Evolutionary conservation across 2,888 invertebrate species (phyloP).

Genomic region (Busseola fusca): DNA sequence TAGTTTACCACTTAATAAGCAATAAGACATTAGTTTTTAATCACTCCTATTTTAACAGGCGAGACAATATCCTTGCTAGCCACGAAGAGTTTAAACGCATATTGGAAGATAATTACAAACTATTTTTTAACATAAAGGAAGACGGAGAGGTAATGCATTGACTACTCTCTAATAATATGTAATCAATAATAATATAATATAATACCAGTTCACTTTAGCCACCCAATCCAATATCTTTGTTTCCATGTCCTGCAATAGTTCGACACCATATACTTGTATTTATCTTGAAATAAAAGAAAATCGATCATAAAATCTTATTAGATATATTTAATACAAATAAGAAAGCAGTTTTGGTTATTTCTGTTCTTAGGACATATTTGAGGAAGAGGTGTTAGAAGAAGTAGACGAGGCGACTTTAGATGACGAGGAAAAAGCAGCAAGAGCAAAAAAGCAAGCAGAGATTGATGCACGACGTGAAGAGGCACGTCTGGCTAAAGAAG

Average conservation of each 20-base stretch:
- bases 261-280: too few species aligned
- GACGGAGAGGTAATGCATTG: constrained; percentile 77
- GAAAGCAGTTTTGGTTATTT: not conserved
- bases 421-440: constrained; percentile 80
- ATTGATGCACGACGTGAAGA: constrained; percentile 72
- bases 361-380: constrained; percentile 69
- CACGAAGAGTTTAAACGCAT: constrained; percentile 89
- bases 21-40: constrained; percentile 1
- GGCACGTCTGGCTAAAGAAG: constrained; percentile 72
- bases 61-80: constrained; percentile 82
- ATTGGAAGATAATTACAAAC: constrained; percentile 90
- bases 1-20: not conserved
- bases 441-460: constrained; percentile 71
- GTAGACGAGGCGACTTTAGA: constrained; percentile 81
- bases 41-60: constrained; percentile 67
- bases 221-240: too few species aligned
- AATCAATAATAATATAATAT: too few species aligned
- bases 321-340: not conserved
- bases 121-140: constrained; percentile 91
- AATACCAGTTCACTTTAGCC: too few species aligned
- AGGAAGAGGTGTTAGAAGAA: constrained; percentile 80
- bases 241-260: too few species aligned
- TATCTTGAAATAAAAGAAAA: not conserved
- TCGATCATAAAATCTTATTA: not conserved
- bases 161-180: not conserved